Percentiles rank a stretch among this genome's conserved stretches.
phyloP scores from a whole-genome alignment of 2,113 vertebrate genomes.

The Cochlearius cochlearius region DNA sequence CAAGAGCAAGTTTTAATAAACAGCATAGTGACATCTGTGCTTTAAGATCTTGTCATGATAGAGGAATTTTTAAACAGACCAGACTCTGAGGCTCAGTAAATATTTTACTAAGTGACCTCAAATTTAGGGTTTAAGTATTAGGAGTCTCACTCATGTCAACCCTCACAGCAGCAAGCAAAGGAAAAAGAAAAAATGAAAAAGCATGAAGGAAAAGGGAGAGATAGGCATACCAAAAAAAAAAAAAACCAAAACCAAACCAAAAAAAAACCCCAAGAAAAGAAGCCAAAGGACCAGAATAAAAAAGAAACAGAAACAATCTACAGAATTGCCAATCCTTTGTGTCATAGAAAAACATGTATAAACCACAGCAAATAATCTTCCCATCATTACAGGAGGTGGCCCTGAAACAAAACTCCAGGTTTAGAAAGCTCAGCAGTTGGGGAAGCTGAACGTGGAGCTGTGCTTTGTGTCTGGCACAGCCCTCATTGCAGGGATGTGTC shows the following conservation, averaged over 20 bases:
- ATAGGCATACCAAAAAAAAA: accelerated
- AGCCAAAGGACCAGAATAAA: not conserved
- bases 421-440: not conserved
- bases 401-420: not conserved
- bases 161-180: not conserved
- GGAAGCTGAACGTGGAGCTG: not conserved
- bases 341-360: not conserved
- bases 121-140: not conserved
- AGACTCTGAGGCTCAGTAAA: not conserved
- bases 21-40: not conserved
- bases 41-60: not conserved
- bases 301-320: not conserved
- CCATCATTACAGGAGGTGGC: not conserved
- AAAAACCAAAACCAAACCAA: no score
- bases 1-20: not conserved
- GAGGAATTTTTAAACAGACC: not conserved
- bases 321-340: not conserved
- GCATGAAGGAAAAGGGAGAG: not conserved
- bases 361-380: not conserved
- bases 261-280: not conserved
- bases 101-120: not conserved
- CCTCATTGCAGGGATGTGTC: not conserved
- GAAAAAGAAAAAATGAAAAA: not conserved
- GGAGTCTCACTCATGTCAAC: not conserved
- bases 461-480: not conserved